These are phyloP conservation scores for Microplitis mediator DNA, from an alignment of 1,140 invertebrate species.

Conservation along the genomic window DNA sequence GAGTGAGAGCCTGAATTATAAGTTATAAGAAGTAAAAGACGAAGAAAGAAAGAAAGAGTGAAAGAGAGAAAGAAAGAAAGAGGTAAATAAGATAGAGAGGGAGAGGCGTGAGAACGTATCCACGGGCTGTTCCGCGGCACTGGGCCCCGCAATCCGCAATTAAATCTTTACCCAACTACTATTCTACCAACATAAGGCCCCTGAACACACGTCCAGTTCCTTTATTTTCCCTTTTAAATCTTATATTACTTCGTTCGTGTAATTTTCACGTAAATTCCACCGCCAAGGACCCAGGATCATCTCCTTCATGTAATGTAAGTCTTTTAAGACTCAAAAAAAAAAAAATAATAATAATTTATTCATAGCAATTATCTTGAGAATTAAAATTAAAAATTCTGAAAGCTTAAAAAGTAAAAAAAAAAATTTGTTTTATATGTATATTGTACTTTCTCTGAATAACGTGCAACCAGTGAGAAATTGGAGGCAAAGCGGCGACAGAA, in stretches of 20 bases:
- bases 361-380: too few relatives aligned
- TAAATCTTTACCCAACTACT: conserved; percentile 41
- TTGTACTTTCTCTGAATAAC: background rate
- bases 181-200: conserved; percentile 12
- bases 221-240: background rate
- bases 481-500: conserved; percentile 6
- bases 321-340: background rate
- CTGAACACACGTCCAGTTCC: conserved; percentile 26
- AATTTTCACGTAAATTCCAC: background rate
- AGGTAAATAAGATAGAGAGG: conserved; percentile 17
- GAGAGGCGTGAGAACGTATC: conserved; percentile 49
- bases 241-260: background rate
- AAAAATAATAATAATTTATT: background rate
- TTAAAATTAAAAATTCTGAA: too few relatives aligned
- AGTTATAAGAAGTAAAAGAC: background rate
- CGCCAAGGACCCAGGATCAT: too few relatives aligned
- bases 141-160: conserved; percentile 34
- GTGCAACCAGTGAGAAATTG: background rate
- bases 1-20: too few relatives aligned
- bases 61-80: background rate
- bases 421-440: background rate
- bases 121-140: conserved; percentile 34
- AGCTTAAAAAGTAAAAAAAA: too few relatives aligned
- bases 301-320: too few relatives aligned
- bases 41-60: conserved; percentile 17